Conservation (phyloP, 2,113 vertebrate species). For the Chloropsis cyanopogon region DNA sequence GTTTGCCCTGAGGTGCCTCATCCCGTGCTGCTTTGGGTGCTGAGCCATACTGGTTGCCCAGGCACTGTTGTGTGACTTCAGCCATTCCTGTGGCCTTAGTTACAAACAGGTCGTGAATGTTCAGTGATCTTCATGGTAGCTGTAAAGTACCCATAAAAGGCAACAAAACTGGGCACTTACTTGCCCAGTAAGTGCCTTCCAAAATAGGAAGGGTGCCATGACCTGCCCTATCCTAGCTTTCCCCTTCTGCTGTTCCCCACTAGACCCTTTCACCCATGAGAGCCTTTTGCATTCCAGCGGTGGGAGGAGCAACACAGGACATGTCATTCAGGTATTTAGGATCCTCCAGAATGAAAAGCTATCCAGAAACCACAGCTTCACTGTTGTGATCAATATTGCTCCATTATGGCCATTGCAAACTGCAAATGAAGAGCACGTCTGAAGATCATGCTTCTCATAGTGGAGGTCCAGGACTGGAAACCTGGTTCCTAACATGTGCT, state of each 20-base stretch:
- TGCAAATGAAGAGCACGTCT: not conserved
- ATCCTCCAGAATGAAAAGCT: not conserved
- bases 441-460: not conserved
- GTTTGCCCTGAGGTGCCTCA: not conserved
- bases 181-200: not conserved
- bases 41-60: rapidly evolving
- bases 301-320: not conserved
- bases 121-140: not conserved
- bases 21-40: not conserved
- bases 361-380: not conserved
- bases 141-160: not conserved
- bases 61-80: not conserved
- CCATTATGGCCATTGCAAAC: not conserved
- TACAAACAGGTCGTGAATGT: not conserved
- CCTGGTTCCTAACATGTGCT: not conserved
- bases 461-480: not conserved
- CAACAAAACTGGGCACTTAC: not conserved
- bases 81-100: not conserved
- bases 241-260: not conserved
- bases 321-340: not conserved
- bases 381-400: not conserved
- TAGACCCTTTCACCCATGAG: rapidly evolving
- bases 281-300: not conserved
- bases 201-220: rapidly evolving
- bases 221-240: not conserved